A percentile compares a stretch with the other conserved stretches of the same genome.
These are phyloP conservation scores for Sarcophilus harrisii DNA, from an alignment of 2,797 vertebrate species.

Conservation along the genomic window DNA sequence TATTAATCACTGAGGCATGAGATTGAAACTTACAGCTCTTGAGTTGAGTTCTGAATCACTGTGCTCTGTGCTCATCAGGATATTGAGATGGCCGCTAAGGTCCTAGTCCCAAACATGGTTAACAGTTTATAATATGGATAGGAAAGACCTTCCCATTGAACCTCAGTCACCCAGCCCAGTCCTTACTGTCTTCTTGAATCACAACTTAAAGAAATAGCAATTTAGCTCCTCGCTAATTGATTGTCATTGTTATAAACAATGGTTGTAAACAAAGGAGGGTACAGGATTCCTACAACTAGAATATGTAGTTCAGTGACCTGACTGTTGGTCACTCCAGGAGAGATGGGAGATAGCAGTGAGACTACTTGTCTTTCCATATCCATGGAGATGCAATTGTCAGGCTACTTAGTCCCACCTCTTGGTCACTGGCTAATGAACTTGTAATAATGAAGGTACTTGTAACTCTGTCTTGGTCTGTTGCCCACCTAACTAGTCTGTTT, in stretches of 20 bases:
- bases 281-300: background rate
- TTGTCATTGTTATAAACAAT: background rate
- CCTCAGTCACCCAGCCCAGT: background rate
- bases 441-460: background rate
- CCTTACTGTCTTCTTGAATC: background rate
- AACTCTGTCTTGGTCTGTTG: background rate
- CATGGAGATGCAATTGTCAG: background rate
- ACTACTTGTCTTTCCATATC: background rate
- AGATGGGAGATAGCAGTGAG: background rate
- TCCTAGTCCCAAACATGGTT: background rate
- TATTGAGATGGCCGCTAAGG: background rate
- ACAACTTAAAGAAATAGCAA: background rate
- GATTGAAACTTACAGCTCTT: background rate
- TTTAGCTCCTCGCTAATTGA: background rate
- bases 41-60: background rate
- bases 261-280: background rate
- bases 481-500: background rate
- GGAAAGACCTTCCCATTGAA: background rate
- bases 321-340: background rate
- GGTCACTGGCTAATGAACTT: background rate
- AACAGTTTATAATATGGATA: background rate
- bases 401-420: background rate
- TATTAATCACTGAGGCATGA: background rate
- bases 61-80: background rate
- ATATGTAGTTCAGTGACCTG: background rate